Percentiles rank a stretch among this genome's conserved stretches.
These are phyloP conservation scores for Mormyrus iriodes DNA, from an alignment of 2,113 vertebrate species.

Conservation along the genomic window DNA sequence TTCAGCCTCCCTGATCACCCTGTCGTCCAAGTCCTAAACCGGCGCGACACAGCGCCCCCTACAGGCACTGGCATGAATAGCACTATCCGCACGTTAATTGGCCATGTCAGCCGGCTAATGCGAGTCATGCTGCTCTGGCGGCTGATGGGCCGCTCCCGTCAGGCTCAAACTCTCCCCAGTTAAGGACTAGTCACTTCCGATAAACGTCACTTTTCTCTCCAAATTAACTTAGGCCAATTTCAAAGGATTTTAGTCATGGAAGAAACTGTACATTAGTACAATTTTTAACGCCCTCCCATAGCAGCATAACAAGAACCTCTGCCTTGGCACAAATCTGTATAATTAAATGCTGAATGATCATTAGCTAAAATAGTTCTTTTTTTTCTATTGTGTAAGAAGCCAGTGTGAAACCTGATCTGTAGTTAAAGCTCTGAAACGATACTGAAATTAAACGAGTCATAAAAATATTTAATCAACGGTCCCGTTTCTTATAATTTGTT, in stretches of 20 bases:
- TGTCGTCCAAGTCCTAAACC: neutral
- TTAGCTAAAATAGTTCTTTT: neutral
- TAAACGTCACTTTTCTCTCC: constrained; percentile 2
- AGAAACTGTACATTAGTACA: constrained; percentile 4
- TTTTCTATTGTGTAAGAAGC: neutral
- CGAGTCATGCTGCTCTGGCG: neutral
- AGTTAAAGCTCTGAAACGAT: neutral
- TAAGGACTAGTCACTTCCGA: neutral
- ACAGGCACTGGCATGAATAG: neutral
- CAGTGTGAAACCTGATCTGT: neutral
- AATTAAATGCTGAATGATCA: constrained; percentile 7
- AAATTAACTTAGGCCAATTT: constrained; percentile 4
- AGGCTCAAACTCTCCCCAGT: neutral
- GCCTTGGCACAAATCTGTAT: neutral
- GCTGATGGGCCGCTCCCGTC: neutral
- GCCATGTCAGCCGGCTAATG: neutral
- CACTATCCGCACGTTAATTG: neutral
- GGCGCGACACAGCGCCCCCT: neutral
- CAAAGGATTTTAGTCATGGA: constrained; percentile 10
- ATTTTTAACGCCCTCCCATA: constrained; percentile 1
- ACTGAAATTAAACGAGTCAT: neutral
- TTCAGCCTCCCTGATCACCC: neutral
- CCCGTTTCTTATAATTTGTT: neutral
- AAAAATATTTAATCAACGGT: neutral
- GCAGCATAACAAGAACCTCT: neutral